Conservation (phyloP, 2,888 invertebrate genomes). For the Drosophila suboccidentalis region DNA sequence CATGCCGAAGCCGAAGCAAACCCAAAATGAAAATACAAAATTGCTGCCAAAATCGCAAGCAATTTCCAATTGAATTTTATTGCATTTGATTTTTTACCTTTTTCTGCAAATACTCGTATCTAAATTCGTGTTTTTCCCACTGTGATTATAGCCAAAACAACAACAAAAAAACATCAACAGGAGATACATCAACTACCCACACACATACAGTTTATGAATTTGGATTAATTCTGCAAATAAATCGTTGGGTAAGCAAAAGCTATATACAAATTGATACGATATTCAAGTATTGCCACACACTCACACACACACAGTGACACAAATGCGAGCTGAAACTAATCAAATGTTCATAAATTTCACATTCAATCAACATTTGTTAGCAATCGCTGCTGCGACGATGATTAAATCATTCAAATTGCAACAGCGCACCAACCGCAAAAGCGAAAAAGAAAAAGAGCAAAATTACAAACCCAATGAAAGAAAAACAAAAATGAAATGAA, state of each 20-base stretch:
- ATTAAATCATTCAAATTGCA: slow-evolving; percentile 77
- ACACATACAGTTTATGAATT: slow-evolving; percentile 14
- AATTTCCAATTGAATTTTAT: slow-evolving; percentile 27
- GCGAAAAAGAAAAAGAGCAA: slow-evolving; percentile 2
- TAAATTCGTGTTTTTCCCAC: slow-evolving; percentile 35
- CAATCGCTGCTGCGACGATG: slow-evolving; percentile 35
- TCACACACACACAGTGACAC: slow-evolving; percentile 3
- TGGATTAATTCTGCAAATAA: slow-evolving; percentile 63
- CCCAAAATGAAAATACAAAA: slow-evolving; percentile 49
- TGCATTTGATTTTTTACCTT: slow-evolving; percentile 10
- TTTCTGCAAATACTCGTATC: slow-evolving; percentile 3
- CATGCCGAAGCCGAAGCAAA: slow-evolving; percentile 29
- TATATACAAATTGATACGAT: slow-evolving; percentile 1
- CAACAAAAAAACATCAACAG: neutral
- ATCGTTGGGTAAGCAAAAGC: slow-evolving; percentile 43
- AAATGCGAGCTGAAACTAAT: slow-evolving; percentile 20
- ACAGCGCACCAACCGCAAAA: slow-evolving; percentile 55
- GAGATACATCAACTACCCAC: neutral
- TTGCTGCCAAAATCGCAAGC: slow-evolving; percentile 43
- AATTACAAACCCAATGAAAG: slow-evolving; percentile 30
- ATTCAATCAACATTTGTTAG: slow-evolving; percentile 55
- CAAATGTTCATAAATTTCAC: slow-evolving; percentile 51
- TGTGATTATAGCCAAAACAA: slow-evolving; percentile 41
- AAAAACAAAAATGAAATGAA: slow-evolving; percentile 33
- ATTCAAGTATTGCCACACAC: slow-evolving; percentile 8